These are phyloP conservation scores for Craniophora ligustri DNA, from an alignment of 2,888 invertebrate species.

Conservation along the genomic window DNA sequence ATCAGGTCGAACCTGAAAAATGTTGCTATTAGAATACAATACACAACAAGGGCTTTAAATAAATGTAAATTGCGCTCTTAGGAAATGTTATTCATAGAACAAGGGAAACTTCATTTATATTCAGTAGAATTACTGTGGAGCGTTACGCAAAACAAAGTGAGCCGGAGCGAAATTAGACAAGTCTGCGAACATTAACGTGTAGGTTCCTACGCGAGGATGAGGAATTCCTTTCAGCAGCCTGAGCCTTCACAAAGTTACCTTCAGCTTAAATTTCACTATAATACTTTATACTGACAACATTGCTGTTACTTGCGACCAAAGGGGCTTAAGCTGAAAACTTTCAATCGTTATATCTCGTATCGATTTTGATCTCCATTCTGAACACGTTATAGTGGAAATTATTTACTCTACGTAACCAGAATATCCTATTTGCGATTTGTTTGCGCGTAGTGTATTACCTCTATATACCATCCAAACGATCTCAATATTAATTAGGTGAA, in stretches of 20 bases:
- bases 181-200: conserved; percentile 61
- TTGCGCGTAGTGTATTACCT: conserved; percentile 26
- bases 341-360: conserved; percentile 18
- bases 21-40: conserved; percentile 60
- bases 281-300: conserved; percentile 38
- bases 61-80: conserved; percentile 77
- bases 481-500: conserved; percentile 52
- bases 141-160: conserved; percentile 71
- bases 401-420: conserved; percentile 19
- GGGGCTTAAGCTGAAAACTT: conserved; percentile 34
- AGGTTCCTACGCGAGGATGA: conserved; percentile 27
- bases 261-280: conserved; percentile 53
- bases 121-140: conserved; percentile 75
- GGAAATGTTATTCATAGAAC: conserved; percentile 82
- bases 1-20: conserved; percentile 46
- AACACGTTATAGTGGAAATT: conserved; percentile 29
- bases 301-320: conserved; percentile 13
- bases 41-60: conserved; percentile 64
- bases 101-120: conserved; percentile 80
- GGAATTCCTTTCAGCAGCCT: conserved; percentile 51
- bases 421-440: conserved; percentile 33
- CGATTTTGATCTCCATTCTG: conserved; percentile 25
- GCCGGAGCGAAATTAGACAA: conserved; percentile 66
- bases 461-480: conserved; percentile 43
- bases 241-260: conserved; percentile 52